Percentiles rank a stretch among this genome's conserved stretches.
Conservation (phyloP, 2,113 vertebrate genomes). For the Grammomys dolichurus region DNA sequence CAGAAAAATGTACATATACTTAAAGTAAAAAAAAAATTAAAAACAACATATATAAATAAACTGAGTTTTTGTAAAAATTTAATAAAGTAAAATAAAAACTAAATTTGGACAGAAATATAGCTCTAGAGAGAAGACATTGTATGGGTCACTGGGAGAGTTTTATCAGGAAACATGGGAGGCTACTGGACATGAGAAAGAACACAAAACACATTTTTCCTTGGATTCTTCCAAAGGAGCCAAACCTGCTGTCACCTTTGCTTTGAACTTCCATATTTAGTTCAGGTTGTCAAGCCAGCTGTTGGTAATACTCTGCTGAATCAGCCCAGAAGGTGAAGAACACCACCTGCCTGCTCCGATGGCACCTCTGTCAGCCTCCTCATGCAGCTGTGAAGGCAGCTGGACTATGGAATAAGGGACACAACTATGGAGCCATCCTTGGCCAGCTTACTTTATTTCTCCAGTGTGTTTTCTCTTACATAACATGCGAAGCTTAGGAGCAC, state of each 20-base stretch:
- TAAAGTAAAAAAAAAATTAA: not conserved
- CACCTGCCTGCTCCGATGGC: not conserved
- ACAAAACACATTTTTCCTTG: not conserved
- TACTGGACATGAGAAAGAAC: not conserved
- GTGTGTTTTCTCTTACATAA: slow-evolving; percentile 2
- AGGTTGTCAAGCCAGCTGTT: not conserved
- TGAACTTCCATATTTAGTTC: not conserved
- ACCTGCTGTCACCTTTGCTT: not conserved
- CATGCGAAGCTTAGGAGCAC: not conserved
- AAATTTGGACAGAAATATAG: not conserved
- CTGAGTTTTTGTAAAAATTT: not conserved
- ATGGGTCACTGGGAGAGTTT: not conserved
- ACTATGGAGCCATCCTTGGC: not conserved
- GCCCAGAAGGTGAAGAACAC: not conserved
- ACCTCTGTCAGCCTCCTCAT: not conserved
- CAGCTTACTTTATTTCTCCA: slow-evolving; percentile 3
- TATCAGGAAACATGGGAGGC: not conserved
- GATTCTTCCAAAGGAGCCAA: not conserved
- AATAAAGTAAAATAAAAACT: not conserved
- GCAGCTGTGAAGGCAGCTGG: not conserved
- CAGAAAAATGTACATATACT: not conserved
- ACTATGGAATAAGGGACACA: not conserved
- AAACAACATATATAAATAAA: not conserved
- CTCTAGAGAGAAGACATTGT: not conserved
- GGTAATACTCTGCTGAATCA: not conserved